A percentile compares a stretch with the other conserved stretches of the same genome.
Conservation (phyloP, 2,797 vertebrate species). For the Channallabes apus region DNA sequence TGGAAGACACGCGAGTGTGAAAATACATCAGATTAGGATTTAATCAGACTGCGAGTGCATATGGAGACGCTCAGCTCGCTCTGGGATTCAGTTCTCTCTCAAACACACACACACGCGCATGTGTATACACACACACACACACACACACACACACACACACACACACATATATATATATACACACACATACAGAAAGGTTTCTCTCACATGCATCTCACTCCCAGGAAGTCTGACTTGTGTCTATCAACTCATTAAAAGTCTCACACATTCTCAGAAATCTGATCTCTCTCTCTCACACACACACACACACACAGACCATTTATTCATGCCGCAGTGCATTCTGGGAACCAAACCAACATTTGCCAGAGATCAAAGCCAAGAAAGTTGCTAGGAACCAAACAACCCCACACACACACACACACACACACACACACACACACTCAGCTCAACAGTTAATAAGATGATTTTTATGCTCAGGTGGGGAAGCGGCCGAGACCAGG, state of each 20-base stretch:
- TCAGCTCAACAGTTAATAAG: not conserved
- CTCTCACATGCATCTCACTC: not conserved
- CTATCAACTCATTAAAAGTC: slow-evolving; percentile 1
- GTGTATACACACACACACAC: not conserved
- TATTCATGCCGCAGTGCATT: not conserved
- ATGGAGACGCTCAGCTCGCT: slow-evolving; percentile 33
- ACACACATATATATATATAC: not conserved
- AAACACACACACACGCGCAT: too few relatives aligned
- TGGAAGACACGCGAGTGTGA: slow-evolving; percentile 34
- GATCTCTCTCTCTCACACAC: not conserved
- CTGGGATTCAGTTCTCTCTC: slow-evolving; percentile 6
- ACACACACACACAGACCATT: slow-evolving; percentile 1
- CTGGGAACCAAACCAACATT: not conserved
- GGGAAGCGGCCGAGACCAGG: not conserved
- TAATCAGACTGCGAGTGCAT: slow-evolving; percentile 36
- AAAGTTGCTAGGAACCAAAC: not conserved
- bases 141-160: not conserved
- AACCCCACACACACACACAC: not conserved
- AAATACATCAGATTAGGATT: slow-evolving; percentile 41
- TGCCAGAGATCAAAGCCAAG: not conserved
- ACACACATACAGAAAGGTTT: not conserved
- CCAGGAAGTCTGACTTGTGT: slow-evolving; percentile 1
- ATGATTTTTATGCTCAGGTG: not conserved
- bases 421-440: not conserved
- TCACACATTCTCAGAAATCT: slow-evolving; percentile 7